Evolutionary conservation across 1,140 invertebrate genomes (phyloP), one percentile per base, ranked within the genome.

Genomic region (Drosophila bocqueti): DNA sequence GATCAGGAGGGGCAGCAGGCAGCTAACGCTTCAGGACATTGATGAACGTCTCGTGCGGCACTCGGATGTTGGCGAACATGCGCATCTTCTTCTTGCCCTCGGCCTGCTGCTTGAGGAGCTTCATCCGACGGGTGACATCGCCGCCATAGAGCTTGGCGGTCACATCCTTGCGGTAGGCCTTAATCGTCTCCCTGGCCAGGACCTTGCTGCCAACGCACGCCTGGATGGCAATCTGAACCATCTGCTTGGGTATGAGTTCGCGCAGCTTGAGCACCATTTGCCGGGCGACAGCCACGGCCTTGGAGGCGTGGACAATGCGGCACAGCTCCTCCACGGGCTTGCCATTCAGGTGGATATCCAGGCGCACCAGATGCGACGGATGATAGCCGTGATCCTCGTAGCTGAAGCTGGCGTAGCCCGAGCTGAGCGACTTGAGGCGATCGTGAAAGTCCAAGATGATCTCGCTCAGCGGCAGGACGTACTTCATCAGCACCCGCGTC

Each of bases 361-460:
- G 92, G 95, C 98, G 93, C 38, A 94, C 93, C 52, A 92, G 66
- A 75, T 92, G 76, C 15, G 87, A 96, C 16, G 93, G 55, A 92
- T 97, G 94, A 93, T 97, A 99, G 16, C 96, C 98, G 91, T 95
- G 92, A 93, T 99, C 97, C 94, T 99, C 98, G 93, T 99, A 99
- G 94, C 99, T 98, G 94, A 99, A 99, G 93, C 97, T 99, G 11
- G 98, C 98, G 94, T 98, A 99, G 13, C 99, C 99, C 3, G 98
- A 99, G 18, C 96, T 96, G 15, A 97, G 80, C 24, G 96, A 96
- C 93, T 99, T 99, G 0, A 99, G 93, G 29, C 95, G 94, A 93
- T 99, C 98, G 93, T 99, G 98, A 93, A 99, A 99, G 91, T 99
- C 98, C 4, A 99, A 92, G 3, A 99, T 96, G 31, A 99, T 96